A percentile compares a stretch with the other conserved stretches of the same genome.
Evolutionary conservation across 2,113 vertebrate species (phyloP).

Genomic region (Ailuropoda melanoleuca): DNA sequence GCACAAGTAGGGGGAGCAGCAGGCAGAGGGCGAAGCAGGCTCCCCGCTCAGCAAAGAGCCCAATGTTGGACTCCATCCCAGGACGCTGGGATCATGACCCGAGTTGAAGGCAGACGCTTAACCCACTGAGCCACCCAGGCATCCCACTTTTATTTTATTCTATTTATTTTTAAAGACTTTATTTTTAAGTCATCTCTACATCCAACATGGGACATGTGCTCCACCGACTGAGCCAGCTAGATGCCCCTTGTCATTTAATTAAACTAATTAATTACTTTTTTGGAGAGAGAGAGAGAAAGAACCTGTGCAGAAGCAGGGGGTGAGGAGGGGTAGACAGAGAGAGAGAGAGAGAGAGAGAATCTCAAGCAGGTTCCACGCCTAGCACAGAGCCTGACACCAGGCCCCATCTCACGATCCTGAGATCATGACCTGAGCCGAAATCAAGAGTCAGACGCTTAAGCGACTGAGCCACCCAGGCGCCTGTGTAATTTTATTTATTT

Average conservation of each 20-base stretch:
- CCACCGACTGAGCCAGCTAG: not conserved
- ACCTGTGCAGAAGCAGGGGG: not conserved
- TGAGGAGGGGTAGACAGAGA: not conserved
- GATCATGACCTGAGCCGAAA: not conserved
- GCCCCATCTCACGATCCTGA: not conserved
- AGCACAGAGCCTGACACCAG: not conserved
- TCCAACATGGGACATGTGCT: not conserved
- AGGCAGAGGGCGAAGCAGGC: no score
- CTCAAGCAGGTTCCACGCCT: not conserved
- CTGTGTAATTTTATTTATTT: not conserved
- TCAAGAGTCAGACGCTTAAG: not conserved
- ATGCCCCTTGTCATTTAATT: not conserved
- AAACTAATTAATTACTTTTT: not conserved
- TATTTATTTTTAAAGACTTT: not conserved
- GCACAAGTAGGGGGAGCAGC: no score
- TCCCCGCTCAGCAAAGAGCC: no score
- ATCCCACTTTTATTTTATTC: not conserved
- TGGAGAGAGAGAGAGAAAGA: not conserved
- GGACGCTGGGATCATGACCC: no score
- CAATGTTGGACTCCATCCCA: no score
- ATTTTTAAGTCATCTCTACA: not conserved
- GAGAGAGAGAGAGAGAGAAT: not conserved
- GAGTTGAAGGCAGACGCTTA: no score
- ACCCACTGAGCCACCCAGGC: no score
- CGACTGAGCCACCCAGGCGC: not conserved